Base-by-base conservation (phyloP, 2,797 vertebrate species). In the Urophycis tenuis region DNA sequence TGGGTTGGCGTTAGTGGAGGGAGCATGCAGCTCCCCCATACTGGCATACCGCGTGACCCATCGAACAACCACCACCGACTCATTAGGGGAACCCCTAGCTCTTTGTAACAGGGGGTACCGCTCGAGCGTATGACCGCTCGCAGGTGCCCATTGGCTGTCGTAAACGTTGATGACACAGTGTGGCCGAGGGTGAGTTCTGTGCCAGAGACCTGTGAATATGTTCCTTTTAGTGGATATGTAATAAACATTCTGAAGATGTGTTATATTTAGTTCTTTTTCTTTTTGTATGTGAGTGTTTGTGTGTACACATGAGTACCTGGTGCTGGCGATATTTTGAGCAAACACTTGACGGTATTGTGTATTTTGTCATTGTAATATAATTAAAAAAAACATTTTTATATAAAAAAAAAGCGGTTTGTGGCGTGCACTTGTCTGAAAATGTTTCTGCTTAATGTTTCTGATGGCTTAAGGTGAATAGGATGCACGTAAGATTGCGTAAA, bases 331-430 rank as follows among this genome's bases (percentile, higher is more conserved):
- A 0, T 84, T 87, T 85, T 25, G 15, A 90, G 93, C 92, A 90
- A 91, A 90, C 91, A 82, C 91, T 83, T 83, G 88, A 92, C 90
- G 89, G 89, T 92, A 90, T 93, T 92, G 93, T 95, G 94, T 93
- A 86, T 93, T 91, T 90, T 94, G 92, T 95, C 85, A 77, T 94
- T 96, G 94, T 95, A 95, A 95, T 90, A 96, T 94, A 96, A 96
- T 94, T 94, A 92, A 95, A 94, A 93, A 95, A 94, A 93, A 83
- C 89, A 92, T 90, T 92, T 96, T 96, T 97, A 73, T 96, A 93
- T 95, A 96, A 89, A 92, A 90, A 86, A 82, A 71, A 77, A 67
- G 4, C n/a, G 74, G 71, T 0, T 22, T 49, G 7, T 84, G 84
- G 81, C 17, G 11, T 35, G 71, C 33, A 72, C 17, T 72, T 69